Base-by-base conservation (phyloP, 2,113 vertebrate genomes). In the Chroicocephalus ridibundus region DNA sequence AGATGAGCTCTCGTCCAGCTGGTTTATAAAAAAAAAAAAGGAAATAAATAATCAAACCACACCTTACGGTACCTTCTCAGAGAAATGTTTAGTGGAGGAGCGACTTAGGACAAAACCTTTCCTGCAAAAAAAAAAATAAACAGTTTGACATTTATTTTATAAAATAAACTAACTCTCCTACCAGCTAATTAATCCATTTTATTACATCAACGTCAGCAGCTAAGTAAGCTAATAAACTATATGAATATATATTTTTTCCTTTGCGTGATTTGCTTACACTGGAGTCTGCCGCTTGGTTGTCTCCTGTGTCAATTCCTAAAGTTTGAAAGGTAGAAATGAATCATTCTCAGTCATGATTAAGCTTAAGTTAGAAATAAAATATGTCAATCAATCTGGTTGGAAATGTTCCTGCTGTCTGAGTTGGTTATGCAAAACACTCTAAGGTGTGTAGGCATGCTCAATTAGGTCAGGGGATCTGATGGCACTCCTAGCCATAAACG, bases 281-380 rank as follows among this genome's bases (percentile, higher is more conserved):
- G 66, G 91, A 88, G 24, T 82, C 89, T 91, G 89, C 57, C 89
- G 89, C 91, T 90, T 54, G 61, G 77, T 94, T 97, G 94, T 68
- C 86, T 92, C 91, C 90, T 31, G 29, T 91, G 88, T 94, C 91
- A 86, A 38, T 47, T 95, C 83, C 88, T 72, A 78, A 97, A 96
- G 90, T 95, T 88, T 94, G 86, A 96, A 95, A 97, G 92, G 95
- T 91, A 95, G 86, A 97, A 97, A 96, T 96, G 96, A 96, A 97
- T 96, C 96, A 97, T 97, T 87, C 94, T 96, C 81, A 77, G 93
- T 78, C 86, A 92, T 87, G 98, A 98, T 98, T 97, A 98, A 97
- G 96, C 97, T 97, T 97, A 98, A 97, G 88, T 98, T 98, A 97
- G 97, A 98, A 98, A 97, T 98, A 97, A 98, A 98, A 98, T 97